These are phyloP conservation scores for Aplocera efformata DNA, from an alignment of 2,888 invertebrate species.

Conservation along the genomic window DNA sequence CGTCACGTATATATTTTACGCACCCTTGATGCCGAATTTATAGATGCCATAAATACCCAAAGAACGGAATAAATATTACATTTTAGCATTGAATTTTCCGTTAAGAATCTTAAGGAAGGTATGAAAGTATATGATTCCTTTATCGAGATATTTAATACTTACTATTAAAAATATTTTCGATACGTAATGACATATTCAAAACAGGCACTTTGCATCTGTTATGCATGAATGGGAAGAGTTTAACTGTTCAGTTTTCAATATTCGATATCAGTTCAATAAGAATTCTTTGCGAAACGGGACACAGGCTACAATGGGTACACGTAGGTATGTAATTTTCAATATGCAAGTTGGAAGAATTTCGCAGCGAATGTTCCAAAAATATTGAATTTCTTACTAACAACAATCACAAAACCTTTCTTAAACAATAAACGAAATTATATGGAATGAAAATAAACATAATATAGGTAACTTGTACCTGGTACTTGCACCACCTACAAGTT, in stretches of 20 bases:
- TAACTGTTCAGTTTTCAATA: conserved; percentile 41
- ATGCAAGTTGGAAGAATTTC: conserved; percentile 14
- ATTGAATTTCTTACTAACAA: too few relatives aligned
- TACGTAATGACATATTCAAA: conserved; percentile 5
- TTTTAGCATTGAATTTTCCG: conserved; percentile 15
- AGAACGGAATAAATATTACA: conserved; percentile 25
- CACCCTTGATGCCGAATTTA: conserved; percentile 29
- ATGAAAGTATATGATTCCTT: conserved; percentile 10
- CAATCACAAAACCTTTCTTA: too few relatives aligned
- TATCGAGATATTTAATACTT: not conserved
- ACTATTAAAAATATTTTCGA: not conserved
- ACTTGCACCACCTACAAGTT: too few relatives aligned
- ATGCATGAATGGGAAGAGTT: conserved; percentile 22
- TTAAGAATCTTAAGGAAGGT: conserved; percentile 21
- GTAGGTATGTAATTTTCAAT: conserved; percentile 21
- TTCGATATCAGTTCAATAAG: conserved; percentile 41
- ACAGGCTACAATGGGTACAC: conserved; percentile 11
- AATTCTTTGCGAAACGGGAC: conserved; percentile 22
- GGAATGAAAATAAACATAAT: too few relatives aligned
- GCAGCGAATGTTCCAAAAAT: too few relatives aligned
- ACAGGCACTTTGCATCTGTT: conserved; percentile 8
- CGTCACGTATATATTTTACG: conserved; percentile 37
- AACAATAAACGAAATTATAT: too few relatives aligned
- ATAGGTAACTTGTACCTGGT: too few relatives aligned
- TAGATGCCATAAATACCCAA: conserved; percentile 27